phyloP scores from a whole-genome alignment of 2,888 invertebrate species.

The Sylvicola cinctus region DNA sequence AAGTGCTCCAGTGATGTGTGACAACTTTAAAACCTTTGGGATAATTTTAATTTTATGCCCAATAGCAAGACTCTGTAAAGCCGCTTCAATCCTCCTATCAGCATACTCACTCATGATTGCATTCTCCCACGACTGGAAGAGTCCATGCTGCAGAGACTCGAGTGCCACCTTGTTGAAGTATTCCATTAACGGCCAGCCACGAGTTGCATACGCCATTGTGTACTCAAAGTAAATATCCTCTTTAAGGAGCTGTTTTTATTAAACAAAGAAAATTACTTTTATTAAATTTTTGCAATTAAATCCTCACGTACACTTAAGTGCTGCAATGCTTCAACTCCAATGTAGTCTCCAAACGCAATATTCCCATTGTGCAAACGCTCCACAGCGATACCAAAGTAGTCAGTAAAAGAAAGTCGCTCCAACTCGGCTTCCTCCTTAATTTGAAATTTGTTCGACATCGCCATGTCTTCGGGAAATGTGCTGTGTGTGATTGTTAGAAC shows the following conservation, averaged over 20 bases:
- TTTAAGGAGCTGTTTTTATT: conserved; percentile 16
- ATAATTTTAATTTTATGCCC: too few relatives aligned
- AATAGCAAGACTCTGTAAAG: too few relatives aligned
- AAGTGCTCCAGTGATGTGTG: too few relatives aligned
- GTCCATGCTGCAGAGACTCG: conserved; percentile 17
- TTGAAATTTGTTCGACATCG: conserved; percentile 15
- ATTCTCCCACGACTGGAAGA: conserved; percentile 18
- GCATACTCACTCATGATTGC: too few relatives aligned
- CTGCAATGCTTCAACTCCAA: conserved; percentile 14
- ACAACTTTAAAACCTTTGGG: too few relatives aligned
- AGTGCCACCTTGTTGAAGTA: conserved; percentile 16
- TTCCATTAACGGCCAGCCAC: conserved; percentile 20
- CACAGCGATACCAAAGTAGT: conserved; percentile 17
- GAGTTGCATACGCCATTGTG: conserved; percentile 18
- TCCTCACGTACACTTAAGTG: conserved; percentile 14
- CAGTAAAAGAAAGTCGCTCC: conserved; percentile 15
- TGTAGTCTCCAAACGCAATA: conserved; percentile 16
- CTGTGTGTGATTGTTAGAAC: conserved; percentile 15
- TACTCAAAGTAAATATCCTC: conserved; percentile 22
- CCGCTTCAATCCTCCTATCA: too few relatives aligned
- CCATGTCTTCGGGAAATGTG: conserved; percentile 15
- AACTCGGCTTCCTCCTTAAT: conserved; percentile 15
- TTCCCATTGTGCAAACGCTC: conserved; percentile 17
- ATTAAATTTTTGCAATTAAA: not conserved
- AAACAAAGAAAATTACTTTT: not conserved